A percentile compares a stretch with the other conserved stretches of the same genome.
phyloP scores from a whole-genome alignment of 1,140 invertebrate species.

The Caerostris darwini region DNA sequence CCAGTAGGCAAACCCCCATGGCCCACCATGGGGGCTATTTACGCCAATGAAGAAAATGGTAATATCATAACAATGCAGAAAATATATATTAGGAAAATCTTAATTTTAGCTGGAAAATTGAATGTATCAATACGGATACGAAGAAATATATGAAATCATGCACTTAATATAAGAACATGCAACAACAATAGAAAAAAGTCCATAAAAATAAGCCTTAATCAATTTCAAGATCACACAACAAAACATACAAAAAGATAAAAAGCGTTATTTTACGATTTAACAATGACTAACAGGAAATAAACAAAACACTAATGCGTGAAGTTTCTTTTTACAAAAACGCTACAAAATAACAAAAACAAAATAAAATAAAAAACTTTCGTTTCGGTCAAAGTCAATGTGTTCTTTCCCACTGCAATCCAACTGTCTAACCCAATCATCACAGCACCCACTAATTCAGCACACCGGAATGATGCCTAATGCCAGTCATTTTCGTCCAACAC shows the following conservation, averaged over 20 bases:
- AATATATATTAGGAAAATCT: too few relatives aligned
- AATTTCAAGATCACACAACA: too few relatives aligned
- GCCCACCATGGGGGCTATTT: too few relatives aligned
- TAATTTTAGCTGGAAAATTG: too few relatives aligned
- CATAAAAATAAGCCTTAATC: too few relatives aligned
- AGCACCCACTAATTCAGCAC: not conserved
- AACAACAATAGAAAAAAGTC: too few relatives aligned
- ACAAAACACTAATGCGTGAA: not conserved
- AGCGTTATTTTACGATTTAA: not conserved
- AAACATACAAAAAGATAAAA: not conserved
- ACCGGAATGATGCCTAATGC: constrained; percentile 16
- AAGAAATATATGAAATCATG: too few relatives aligned
- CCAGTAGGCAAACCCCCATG: too few relatives aligned
- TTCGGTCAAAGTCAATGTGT: not conserved
- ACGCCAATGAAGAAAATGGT: too few relatives aligned
- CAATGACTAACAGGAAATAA: not conserved
- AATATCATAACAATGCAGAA: too few relatives aligned
- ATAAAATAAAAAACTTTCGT: not conserved
- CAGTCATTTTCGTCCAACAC: constrained; percentile 46
- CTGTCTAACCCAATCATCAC: constrained; percentile 29
- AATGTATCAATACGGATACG: too few relatives aligned
- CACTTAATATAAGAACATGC: too few relatives aligned
- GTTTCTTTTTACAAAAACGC: not conserved
- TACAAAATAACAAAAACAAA: not conserved
- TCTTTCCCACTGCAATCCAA: not conserved